phyloP scores from a whole-genome alignment of 2,888 invertebrate genomes.

The Eupithecia tripunctaria region DNA sequence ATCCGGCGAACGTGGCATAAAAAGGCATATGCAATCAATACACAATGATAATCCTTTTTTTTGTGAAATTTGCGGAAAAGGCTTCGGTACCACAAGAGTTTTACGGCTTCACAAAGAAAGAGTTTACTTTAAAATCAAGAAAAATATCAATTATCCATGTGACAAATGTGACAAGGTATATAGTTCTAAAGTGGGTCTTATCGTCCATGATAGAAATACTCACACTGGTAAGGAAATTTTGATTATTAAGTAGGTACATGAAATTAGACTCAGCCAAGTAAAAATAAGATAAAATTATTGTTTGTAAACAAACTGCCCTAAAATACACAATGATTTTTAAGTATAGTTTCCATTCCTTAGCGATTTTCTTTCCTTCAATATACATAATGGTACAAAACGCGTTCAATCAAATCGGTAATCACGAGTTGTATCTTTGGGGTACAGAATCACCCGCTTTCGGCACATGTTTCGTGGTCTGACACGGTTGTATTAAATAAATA shows the following conservation, averaged over 20 bases:
- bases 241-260: neutral
- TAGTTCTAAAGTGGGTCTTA: neutral
- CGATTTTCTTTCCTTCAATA: too few relatives aligned
- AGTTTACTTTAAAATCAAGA: neutral
- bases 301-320: neutral
- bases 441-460: too few relatives aligned
- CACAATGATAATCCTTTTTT: conserved; percentile 65
- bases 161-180: conserved; percentile 60
- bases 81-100: neutral
- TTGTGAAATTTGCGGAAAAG: conserved; percentile 66
- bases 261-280: neutral
- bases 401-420: too few relatives aligned
- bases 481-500: too few relatives aligned
- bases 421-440: too few relatives aligned
- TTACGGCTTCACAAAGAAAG: neutral
- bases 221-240: conserved; percentile 39
- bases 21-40: conserved; percentile 67
- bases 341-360: neutral
- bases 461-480: too few relatives aligned
- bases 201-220: neutral
- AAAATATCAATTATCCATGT: conserved; percentile 43
- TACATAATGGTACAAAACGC: too few relatives aligned
- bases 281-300: neutral
- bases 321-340: neutral
- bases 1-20: conserved; percentile 64